Percentiles rank a stretch among this genome's conserved stretches.
Conservation (phyloP, 2,113 vertebrate species). For the Zingel zingel region DNA sequence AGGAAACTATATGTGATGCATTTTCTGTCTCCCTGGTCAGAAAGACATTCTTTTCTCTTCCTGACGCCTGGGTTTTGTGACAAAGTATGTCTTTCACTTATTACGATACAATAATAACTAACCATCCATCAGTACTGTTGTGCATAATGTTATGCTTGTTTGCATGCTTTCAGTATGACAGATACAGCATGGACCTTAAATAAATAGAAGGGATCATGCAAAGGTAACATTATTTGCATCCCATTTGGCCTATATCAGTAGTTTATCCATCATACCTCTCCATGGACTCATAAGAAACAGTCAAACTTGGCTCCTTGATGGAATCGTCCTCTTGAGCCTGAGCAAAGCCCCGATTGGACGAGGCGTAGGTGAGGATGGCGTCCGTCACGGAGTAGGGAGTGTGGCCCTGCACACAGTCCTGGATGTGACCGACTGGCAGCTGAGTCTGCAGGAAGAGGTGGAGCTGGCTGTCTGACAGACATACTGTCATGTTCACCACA, state of each 20-base stretch:
- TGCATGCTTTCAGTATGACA: neutral
- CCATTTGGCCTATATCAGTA: neutral
- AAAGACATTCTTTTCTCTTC: no score
- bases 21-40: no score
- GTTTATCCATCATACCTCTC: constrained; percentile 74
- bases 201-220: neutral
- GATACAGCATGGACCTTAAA: neutral
- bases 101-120: no score
- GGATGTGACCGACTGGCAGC: constrained; percentile 91
- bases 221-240: neutral
- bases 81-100: no score
- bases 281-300: constrained; percentile 83
- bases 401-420: constrained; percentile 92
- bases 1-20: no score
- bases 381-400: constrained; percentile 88
- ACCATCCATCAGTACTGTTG: no score
- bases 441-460: constrained; percentile 99
- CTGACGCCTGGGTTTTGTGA: no score
- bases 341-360: constrained; percentile 89
- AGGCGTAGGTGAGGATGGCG: constrained; percentile 92
- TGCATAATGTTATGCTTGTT: no score
- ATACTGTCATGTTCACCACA: constrained; percentile 92
- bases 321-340: constrained; percentile 89
- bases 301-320: constrained; percentile 67
- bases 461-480: constrained; percentile 96